phyloP scores from a whole-genome alignment of 2,113 vertebrate genomes.

The Ptychochromis oligacanthus region DNA sequence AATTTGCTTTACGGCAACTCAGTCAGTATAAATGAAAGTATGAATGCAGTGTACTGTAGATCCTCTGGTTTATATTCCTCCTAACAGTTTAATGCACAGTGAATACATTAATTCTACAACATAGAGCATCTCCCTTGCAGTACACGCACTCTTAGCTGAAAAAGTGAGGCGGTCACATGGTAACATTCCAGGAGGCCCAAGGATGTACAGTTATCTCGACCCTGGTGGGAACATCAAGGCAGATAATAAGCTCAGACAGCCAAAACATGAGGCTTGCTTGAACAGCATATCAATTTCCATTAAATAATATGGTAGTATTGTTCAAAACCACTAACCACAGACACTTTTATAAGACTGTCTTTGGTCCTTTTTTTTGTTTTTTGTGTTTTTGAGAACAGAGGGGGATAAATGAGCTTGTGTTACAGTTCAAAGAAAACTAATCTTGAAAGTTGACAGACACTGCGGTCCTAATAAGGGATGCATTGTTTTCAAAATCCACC shows the following conservation, averaged over 20 bases:
- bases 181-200: constrained; percentile 55
- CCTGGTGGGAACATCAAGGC: constrained; percentile 10
- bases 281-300: neutral
- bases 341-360: neutral
- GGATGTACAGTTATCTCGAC: constrained; percentile 32
- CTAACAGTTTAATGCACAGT: too few relatives aligned
- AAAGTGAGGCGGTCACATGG: constrained; percentile 37
- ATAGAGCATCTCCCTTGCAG: neutral
- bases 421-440: constrained; percentile 38
- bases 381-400: neutral
- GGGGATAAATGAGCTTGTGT: constrained; percentile 10
- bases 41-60: neutral
- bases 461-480: constrained; percentile 41
- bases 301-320: neutral
- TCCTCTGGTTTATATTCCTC: neutral
- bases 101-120: neutral
- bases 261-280: neutral
- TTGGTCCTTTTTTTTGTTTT: neutral
- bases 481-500: constrained; percentile 67
- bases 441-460: constrained; percentile 31
- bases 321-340: neutral
- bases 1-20: neutral
- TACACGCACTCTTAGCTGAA: neutral
- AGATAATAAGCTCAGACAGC: constrained; percentile 24
- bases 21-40: neutral